Evolutionary conservation across 2,113 vertebrate species (phyloP), one percentile per base, ranked within the genome.

Genomic region (Sturnus vulgaris): DNA sequence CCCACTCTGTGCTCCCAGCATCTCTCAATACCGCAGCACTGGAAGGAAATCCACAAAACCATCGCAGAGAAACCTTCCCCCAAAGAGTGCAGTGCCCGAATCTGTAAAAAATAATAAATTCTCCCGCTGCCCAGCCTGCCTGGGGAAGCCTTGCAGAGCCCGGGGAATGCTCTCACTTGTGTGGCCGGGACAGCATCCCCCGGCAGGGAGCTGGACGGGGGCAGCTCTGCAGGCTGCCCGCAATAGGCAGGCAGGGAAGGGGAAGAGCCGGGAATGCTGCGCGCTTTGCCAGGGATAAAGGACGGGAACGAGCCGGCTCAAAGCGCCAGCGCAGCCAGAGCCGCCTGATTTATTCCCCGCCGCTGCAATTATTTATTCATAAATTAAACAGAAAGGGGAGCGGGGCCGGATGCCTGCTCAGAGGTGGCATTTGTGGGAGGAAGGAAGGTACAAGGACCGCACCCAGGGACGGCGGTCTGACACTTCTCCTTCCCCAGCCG

Each of bases 341-440:
- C 68, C 5, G 1, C 66, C 27, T 53, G 96, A 84, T 86, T 91
- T 37, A 85, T 90, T 65, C 70, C 7, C 93, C 0, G 1, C 69
- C 3, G 1, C 21, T 3, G 73, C 84, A 46, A 88, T 92, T 95
- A 93, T 94, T 97, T 92, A 92, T 93, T 87, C 92, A 68, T 85
- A 77, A 94, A 96, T 87, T 80, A 95, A 97, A 77, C 47, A 42
- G 40, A 33, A 31, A 55, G 37, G 20, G 20, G 28, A 63, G 42
- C 0, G 10, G 37, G 89, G 66, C 68, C 39, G 14, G 86, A 87
- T 3, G 82, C 56, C 75, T 44, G 94, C 88, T 90, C 79, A 33
- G 95, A 77, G 94, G 78, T 53, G 91, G 88, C 30, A 21, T 76
- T 44, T 85, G 57, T 15, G 66, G 90, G 82, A 85, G 93, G 88